Evolutionary conservation across 2,888 invertebrate species (phyloP).

Genomic region (Diplolepis rosae): DNA sequence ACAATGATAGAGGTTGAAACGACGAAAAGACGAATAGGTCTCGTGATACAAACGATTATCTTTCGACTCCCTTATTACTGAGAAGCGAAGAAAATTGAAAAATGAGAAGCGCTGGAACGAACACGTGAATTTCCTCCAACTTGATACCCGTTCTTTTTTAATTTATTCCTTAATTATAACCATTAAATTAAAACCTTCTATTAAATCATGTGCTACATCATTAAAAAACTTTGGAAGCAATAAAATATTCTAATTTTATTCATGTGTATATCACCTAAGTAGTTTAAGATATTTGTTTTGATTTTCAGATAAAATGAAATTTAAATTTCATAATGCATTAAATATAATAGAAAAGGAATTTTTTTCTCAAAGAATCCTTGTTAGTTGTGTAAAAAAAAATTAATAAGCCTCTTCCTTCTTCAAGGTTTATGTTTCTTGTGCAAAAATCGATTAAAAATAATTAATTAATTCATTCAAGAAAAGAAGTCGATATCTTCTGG

Average conservation of each 20-base stretch:
- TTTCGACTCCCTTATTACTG: constrained; percentile 46
- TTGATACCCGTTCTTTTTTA: constrained; percentile 13
- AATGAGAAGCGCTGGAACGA: constrained; percentile 25
- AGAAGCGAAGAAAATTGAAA: constrained; percentile 34
- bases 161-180: constrained; percentile 25
- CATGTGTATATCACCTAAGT: too few relatives aligned
- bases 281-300: neutral
- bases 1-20: constrained; percentile 38
- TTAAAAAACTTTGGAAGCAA: too few relatives aligned
- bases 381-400: too few relatives aligned
- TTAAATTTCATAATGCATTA: neutral
- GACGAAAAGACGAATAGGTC: constrained; percentile 55
- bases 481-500: constrained; percentile 48
- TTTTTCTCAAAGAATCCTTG: too few relatives aligned
- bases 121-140: constrained; percentile 21
- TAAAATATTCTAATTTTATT: too few relatives aligned
- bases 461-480: constrained; percentile 42
- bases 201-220: neutral
- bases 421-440: constrained; percentile 44
- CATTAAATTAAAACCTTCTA: neutral
- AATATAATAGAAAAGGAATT: too few relatives aligned
- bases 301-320: neutral
- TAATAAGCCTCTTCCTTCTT: neutral
- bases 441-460: constrained; percentile 48
- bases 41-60: constrained; percentile 59